Evolutionary conservation across 2,113 vertebrate species (phyloP).

Genomic region (Hystrix brachyura): DNA sequence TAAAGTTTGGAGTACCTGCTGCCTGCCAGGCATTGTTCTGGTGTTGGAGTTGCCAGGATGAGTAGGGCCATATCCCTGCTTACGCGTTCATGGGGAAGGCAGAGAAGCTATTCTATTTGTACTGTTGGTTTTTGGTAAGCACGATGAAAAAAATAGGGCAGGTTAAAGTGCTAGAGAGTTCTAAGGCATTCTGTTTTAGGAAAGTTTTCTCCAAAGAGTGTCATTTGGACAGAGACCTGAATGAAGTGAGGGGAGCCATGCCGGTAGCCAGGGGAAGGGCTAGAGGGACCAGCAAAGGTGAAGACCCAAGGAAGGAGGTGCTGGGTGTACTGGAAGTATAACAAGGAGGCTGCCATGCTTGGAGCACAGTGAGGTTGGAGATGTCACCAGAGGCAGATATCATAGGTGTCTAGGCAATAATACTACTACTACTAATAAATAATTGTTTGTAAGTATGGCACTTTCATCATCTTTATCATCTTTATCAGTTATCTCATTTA

Average conservation of each 20-base stretch:
- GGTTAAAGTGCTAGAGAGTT: not conserved
- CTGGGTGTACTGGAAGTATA: not conserved
- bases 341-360: not conserved
- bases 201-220: not conserved
- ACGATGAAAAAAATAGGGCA: slow-evolving; percentile 28
- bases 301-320: not conserved
- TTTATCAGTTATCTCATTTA: not conserved
- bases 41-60: not conserved
- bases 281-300: not conserved
- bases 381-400: not conserved
- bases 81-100: not conserved
- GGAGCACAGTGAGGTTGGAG: not conserved
- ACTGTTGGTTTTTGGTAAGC: slow-evolving; percentile 22
- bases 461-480: not conserved
- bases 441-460: not conserved
- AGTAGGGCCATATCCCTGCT: not conserved
- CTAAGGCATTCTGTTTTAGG: slow-evolving; percentile 13
- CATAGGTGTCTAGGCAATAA: not conserved
- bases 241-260: not conserved
- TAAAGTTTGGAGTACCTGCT: not conserved
- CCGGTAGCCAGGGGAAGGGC: not conserved
- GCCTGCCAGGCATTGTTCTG: not conserved
- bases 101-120: not conserved
- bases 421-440: not conserved
- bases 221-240: not conserved